Conservation (phyloP, 2,888 invertebrate species). For the Cremastinae sp. region DNA sequence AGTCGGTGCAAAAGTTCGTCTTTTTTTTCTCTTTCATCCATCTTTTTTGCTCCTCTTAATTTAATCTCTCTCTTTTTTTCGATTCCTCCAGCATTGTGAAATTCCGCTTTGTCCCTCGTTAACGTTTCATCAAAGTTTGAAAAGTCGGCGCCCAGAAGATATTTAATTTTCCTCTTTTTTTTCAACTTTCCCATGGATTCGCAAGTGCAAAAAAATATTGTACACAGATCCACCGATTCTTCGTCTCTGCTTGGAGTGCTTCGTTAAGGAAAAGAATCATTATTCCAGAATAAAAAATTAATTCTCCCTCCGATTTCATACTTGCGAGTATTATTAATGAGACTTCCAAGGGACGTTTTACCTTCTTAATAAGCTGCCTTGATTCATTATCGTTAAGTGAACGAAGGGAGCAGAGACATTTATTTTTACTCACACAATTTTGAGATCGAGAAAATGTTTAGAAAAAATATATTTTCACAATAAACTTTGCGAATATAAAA, state of each 20-base stretch:
- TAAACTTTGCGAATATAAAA: too few species aligned
- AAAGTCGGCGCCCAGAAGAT: not conserved
- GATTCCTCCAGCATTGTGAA: slow-evolving; percentile 44
- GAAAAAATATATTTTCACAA: too few species aligned
- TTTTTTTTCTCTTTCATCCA: slow-evolving; percentile 3
- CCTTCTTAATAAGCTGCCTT: too few species aligned
- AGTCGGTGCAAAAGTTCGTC: slow-evolving; percentile 15
- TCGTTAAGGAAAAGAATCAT: too few species aligned
- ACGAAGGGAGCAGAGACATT: too few species aligned
- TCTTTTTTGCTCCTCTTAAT: slow-evolving; percentile 12
- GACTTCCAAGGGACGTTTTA: not conserved
- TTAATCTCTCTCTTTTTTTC: slow-evolving; percentile 10
- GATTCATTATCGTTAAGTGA: too few species aligned
- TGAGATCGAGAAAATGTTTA: too few species aligned
- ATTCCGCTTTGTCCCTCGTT: slow-evolving; percentile 43
- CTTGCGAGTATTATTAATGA: slow-evolving; percentile 7
- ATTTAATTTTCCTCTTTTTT: not conserved
- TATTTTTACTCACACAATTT: too few species aligned
- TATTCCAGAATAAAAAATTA: not conserved
- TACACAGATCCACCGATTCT: not conserved
- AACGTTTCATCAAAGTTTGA: slow-evolving; percentile 37
- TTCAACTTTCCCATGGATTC: slow-evolving; percentile 2
- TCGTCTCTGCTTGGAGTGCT: too few species aligned
- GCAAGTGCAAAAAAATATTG: not conserved
- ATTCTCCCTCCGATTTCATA: not conserved